A percentile compares a stretch with the other conserved stretches of the same genome.
These are phyloP conservation scores for Amiota mariae DNA, from an alignment of 2,888 invertebrate genomes.

Conservation along the genomic window DNA sequence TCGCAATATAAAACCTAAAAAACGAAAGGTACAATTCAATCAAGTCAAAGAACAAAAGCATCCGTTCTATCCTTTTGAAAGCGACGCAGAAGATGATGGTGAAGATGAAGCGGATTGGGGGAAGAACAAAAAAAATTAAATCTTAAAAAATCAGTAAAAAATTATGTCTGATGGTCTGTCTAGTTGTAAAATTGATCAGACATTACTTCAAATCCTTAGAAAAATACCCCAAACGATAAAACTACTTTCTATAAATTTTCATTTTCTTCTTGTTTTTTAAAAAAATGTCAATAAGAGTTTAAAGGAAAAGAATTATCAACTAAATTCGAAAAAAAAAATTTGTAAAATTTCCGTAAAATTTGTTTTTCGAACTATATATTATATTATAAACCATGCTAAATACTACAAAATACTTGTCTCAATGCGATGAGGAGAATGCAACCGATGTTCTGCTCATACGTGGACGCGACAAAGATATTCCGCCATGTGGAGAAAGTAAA, in stretches of 20 bases:
- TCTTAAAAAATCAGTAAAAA: not conserved
- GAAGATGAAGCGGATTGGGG: not conserved
- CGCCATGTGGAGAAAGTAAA: slow-evolving; percentile 29
- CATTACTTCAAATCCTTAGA: too few species aligned
- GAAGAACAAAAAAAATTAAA: not conserved
- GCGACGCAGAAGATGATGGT: slow-evolving; percentile 53
- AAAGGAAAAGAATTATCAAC: slow-evolving; percentile 19
- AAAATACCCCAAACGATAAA: too few species aligned
- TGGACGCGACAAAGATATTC: slow-evolving; percentile 12
- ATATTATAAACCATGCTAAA: slow-evolving; percentile 1
- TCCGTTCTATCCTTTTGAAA: slow-evolving; percentile 65
- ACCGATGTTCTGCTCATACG: slow-evolving; percentile 13
- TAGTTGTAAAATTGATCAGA: too few species aligned
- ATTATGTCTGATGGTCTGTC: not conserved
- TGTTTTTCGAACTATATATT: not conserved
- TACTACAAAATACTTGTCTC: not conserved
- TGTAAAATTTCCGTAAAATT: not conserved
- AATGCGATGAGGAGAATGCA: slow-evolving; percentile 17
- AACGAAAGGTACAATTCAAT: slow-evolving; percentile 54
- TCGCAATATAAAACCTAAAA: slow-evolving; percentile 74
- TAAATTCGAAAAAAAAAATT: slow-evolving; percentile 36
- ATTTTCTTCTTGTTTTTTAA: not conserved
- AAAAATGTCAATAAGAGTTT: not conserved
- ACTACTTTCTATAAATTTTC: not conserved
- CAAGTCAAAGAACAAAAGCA: slow-evolving; percentile 57